A percentile compares a stretch with the other conserved stretches of the same genome.
phyloP scores from a whole-genome alignment of 2,888 invertebrate species.

The Portevinia maculata region DNA sequence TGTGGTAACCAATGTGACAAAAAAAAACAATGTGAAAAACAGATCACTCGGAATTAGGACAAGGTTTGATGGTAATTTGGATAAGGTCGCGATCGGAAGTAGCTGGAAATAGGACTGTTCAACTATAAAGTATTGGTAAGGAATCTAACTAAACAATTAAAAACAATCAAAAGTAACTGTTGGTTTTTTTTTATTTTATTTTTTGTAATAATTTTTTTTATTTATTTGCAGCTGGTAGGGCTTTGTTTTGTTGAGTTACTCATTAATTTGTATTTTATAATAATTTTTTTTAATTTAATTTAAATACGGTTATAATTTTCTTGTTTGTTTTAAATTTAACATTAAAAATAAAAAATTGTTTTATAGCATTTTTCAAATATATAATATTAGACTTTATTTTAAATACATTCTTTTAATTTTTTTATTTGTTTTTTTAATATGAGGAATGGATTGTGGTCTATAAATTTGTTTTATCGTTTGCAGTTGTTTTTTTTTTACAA shows the following conservation, averaged over 20 bases:
- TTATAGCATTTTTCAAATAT: slow-evolving; percentile 60
- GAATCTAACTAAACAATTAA: slow-evolving; percentile 12
- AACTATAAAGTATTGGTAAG: not conserved
- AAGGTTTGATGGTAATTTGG: slow-evolving; percentile 8
- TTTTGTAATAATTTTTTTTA: slow-evolving; percentile 65
- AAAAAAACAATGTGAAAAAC: slow-evolving; percentile 6
- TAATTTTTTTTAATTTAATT: slow-evolving; percentile 73
- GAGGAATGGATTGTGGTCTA: slow-evolving; percentile 7
- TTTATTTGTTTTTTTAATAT: slow-evolving; percentile 12
- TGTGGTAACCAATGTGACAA: slow-evolving; percentile 30
- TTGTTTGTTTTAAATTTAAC: slow-evolving; percentile 60
- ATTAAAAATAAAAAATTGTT: slow-evolving; percentile 58
- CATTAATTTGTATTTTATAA: slow-evolving; percentile 65
- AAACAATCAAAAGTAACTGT: slow-evolving; percentile 56
- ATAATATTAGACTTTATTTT: slow-evolving; percentile 25
- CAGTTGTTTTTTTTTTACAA: slow-evolving; percentile 6
- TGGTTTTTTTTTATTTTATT: slow-evolving; percentile 30
- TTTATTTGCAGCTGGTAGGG: slow-evolving; percentile 24
- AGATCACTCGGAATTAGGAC: slow-evolving; percentile 32
- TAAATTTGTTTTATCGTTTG: slow-evolving; percentile 21
- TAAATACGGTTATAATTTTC: slow-evolving; percentile 64
- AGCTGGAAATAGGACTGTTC: not conserved
- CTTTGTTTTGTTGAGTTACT: slow-evolving; percentile 48
- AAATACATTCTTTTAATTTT: slow-evolving; percentile 35
- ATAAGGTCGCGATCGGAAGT: slow-evolving; percentile 4